Evolutionary conservation across 1,140 invertebrate species (phyloP).

Genomic region (Branchinecta lindahli): DNA sequence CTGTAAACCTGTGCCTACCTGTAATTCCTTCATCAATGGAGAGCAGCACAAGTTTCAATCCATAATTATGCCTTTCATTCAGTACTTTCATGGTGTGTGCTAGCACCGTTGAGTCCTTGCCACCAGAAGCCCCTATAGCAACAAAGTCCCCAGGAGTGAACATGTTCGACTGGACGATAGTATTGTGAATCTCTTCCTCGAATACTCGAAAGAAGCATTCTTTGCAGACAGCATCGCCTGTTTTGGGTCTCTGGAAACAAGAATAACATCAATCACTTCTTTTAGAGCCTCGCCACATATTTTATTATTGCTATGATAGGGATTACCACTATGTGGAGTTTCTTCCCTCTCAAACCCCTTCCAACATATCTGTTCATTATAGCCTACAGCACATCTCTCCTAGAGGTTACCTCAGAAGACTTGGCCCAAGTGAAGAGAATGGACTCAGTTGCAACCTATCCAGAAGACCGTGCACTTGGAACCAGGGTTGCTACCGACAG

Average conservation of each 20-base stretch:
- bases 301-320: conserved; percentile 5
- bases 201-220: conserved; percentile 89
- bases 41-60: conserved; percentile 72
- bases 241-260: conserved; percentile 61
- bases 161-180: conserved; percentile 65
- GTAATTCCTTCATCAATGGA: conserved; percentile 99
- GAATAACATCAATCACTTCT: conserved; percentile 18
- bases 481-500: no score
- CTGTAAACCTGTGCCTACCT: conserved; percentile 32
- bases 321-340: conserved; percentile 6
- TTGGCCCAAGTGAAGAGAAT: no score
- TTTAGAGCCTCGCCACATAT: conserved; percentile 14
- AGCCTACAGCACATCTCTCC: conserved; percentile 12
- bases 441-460: no score
- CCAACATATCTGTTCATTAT: not conserved
- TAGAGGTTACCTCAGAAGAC: no score
- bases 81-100: conserved; percentile 79
- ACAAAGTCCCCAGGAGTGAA: conserved; percentile 75
- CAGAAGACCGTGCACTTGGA: no score
- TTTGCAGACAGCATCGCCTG: conserved; percentile 79
- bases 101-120: conserved; percentile 97
- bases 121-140: conserved; percentile 91
- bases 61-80: conserved; percentile 83
- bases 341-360: conserved; percentile 11
- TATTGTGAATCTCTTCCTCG: conserved; percentile 91